Base-by-base conservation (phyloP, 1,140 invertebrate genomes). In the Kradibia gibbosae region DNA sequence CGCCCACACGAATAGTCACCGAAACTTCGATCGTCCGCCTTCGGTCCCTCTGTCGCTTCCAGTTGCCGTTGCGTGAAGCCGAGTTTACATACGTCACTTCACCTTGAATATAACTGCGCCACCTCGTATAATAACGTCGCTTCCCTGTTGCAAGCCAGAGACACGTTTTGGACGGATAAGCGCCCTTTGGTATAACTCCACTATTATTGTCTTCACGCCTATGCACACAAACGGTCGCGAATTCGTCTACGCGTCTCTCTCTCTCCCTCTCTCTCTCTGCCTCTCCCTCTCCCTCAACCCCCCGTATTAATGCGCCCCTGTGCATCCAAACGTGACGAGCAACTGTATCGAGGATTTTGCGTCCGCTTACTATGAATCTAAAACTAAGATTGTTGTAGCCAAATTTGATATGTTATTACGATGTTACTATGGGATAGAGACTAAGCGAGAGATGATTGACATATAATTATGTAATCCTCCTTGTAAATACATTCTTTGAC, bases 121-220 rank as follows among this genome's bases (percentile, higher is more conserved):
- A 74, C 45, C 31, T 22, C 45, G 72, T 72, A 60, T 72, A 81
- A 77, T 81, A 80, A 74, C 78, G 78, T 80, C 70, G 53, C 70
- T 13, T 65, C 48, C 25, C 17, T 17, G 10, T 4, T 15, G 45
- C 70, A 71, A 81, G 73, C 31, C 48, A 22, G 34, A 36, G 48
- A 25, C 60, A 34, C 74, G 62, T 76, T 76, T 81, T 62, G 60
- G 73, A 55, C 80, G 60, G 79, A 80, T 80, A 80, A 80, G 53
- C 79, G 72, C 79, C 79, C 42, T 80, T 80, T 73, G 62, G 39
- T 22, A 13, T 3, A 55, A 31, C 57, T 48, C 28, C 53, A 13
- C n/a, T 34, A 55, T 42, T 60, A 50, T 71, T 31, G 70, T 50
- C 8, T 11, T 10, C n/a, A 11, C 36, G 34, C 22, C 3, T 8